A percentile compares a stretch with the other conserved stretches of the same genome.
These are phyloP conservation scores for Acanthosepion pharaonis DNA, from an alignment of 2,888 invertebrate genomes.

Conservation along the genomic window DNA sequence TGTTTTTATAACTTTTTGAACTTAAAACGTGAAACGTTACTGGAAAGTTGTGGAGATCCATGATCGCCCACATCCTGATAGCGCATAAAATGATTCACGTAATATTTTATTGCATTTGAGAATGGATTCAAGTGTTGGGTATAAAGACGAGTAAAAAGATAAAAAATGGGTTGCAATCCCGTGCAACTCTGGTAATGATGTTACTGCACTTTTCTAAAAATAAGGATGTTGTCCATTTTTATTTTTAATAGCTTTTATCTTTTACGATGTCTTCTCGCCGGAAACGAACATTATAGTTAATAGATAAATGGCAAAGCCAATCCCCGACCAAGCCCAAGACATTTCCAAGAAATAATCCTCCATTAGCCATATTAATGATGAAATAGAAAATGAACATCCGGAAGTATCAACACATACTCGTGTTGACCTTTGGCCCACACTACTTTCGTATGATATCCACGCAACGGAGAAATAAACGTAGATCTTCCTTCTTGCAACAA, in stretches of 20 bases:
- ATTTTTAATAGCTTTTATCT: neutral
- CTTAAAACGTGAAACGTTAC: no score
- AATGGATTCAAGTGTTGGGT: no score
- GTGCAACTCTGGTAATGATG: neutral
- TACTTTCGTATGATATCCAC: neutral
- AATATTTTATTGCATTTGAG: no score
- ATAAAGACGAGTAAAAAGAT: neutral
- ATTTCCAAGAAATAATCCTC: neutral
- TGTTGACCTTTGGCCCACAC: neutral
- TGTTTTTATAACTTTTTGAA: no score
- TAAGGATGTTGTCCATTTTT: neutral
- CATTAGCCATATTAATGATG: neutral
- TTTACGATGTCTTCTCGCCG: neutral
- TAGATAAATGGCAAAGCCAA: neutral
- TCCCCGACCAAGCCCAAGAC: neutral
- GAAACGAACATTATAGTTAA: neutral
- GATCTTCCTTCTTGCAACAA: no score
- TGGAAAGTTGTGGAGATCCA: no score
- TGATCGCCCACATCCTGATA: no score
- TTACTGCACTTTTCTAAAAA: neutral
- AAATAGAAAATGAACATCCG: neutral
- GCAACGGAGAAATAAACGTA: neutral
- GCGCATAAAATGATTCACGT: no score
- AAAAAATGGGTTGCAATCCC: neutral
- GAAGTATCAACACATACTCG: neutral